Evolutionary conservation across 1,140 invertebrate species (phyloP).

Genomic region (Heliconius eleuchia): DNA sequence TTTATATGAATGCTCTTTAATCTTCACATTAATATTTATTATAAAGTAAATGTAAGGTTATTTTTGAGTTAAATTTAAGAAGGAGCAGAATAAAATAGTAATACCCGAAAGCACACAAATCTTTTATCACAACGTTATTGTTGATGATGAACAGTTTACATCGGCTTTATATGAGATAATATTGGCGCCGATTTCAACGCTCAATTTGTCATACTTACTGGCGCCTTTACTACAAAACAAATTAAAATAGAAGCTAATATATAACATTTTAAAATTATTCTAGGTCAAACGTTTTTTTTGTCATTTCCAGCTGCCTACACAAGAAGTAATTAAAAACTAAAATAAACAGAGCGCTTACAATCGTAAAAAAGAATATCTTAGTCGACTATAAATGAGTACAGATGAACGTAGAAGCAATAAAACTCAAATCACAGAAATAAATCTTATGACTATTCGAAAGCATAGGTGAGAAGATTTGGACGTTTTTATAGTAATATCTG

Average conservation of each 20-base stretch:
- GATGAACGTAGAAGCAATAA: slow-evolving; percentile 76
- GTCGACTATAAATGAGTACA: slow-evolving; percentile 79
- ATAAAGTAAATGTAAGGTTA: slow-evolving; percentile 10
- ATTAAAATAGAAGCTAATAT: slow-evolving; percentile 51
- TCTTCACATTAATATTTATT: slow-evolving; percentile 10
- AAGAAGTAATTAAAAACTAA: slow-evolving; percentile 79
- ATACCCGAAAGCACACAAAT: slow-evolving; percentile 21
- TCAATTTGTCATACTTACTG: slow-evolving; percentile 42
- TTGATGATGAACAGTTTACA: slow-evolving; percentile 29
- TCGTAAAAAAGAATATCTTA: slow-evolving; percentile 80
- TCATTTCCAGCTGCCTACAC: slow-evolving; percentile 76
- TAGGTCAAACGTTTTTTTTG: slow-evolving; percentile 63
- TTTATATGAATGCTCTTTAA: slow-evolving; percentile 6
- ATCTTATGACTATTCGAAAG: slow-evolving; percentile 71
- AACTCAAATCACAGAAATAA: slow-evolving; percentile 80
- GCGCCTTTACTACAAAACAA: slow-evolving; percentile 37
- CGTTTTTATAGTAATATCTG: slow-evolving; percentile 61
- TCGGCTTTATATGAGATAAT: slow-evolving; percentile 27
- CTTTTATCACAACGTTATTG: slow-evolving; percentile 29
- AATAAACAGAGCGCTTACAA: slow-evolving; percentile 79
- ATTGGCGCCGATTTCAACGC: slow-evolving; percentile 32
- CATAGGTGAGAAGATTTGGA: slow-evolving; percentile 65
- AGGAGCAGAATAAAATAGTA: slow-evolving; percentile 14
- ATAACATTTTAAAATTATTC: slow-evolving; percentile 60
- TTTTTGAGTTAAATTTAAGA: slow-evolving; percentile 15